Evolutionary conservation across 2,888 invertebrate species (phyloP), one percentile per base, ranked within the genome.

Genomic region (Drosophila picticornis): DNA sequence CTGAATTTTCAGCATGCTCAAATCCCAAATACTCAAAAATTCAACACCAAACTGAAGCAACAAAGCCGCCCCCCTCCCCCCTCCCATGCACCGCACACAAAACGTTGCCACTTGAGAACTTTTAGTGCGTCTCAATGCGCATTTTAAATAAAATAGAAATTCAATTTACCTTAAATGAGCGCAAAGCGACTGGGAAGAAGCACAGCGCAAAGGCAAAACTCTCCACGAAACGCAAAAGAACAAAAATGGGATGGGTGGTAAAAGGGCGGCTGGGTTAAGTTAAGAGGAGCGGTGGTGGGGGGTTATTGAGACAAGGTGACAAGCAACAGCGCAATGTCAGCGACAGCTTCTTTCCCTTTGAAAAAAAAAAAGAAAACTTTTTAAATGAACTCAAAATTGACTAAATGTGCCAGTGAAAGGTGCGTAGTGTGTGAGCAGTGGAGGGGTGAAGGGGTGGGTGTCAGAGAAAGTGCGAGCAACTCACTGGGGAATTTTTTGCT

Each of bases 71-170:
- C 11, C 6, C 11, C 10, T 36, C 2, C 34, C 27, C 48, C 4
- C 9, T 0, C 36, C 1, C 2, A 19, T 50, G 13, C 31, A 29
- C 46, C 40, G 34, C 69, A 63, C 69, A 82, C 65, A 82, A 74
- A 82, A 71, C 69, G 81, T 53, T 70, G 84, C 69, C 89, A 84
- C 84, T 86, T 90, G 88, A 79, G 79, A 88, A 86, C 89, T 86
- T 86, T 90, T 86, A 86, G 90, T 88, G 88, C 90, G 88, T 88
- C 89, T 86, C 86, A 86, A 90, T 86, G 89, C 89, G 90, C 86
- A 90, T 88, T 89, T 87, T 80, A 89, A 90, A 87, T 87, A 90
- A 87, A 90, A 90, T 87, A 87, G 90, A 90, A 90, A 89, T 87
- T 87, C 90, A 87, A 87, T 87, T 90, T 87, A 77, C 85, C 82